A percentile compares a stretch with the other conserved stretches of the same genome.
Evolutionary conservation across 92 coral and sea anemone species (phyloP).

Genomic region (Isaurus tuberculatus): DNA sequence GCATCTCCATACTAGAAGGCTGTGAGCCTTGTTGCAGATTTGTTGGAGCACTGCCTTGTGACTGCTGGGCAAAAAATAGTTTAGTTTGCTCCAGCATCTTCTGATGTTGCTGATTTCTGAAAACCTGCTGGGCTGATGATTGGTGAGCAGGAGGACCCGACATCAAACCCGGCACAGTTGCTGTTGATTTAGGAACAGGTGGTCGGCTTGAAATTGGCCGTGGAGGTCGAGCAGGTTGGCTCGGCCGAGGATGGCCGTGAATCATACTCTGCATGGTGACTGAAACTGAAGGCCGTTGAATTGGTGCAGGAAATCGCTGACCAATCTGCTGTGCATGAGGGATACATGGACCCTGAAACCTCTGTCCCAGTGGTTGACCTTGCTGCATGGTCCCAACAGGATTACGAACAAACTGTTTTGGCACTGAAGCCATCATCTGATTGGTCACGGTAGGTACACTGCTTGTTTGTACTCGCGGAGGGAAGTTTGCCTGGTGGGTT

Average conservation of each 20-base stretch:
- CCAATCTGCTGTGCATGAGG: conserved; percentile 58
- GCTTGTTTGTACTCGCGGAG: conserved; percentile 68
- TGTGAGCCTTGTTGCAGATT: conserved; percentile 20
- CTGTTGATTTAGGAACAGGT: conserved; percentile 66
- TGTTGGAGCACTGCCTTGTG: conserved; percentile 40
- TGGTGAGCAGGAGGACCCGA: conserved; percentile 58
- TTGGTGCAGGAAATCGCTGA: conserved; percentile 94
- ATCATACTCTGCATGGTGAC: conserved; percentile 61
- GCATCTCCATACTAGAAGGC: conserved; percentile 22
- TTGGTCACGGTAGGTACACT: conserved; percentile 69
- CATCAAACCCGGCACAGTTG: conserved; percentile 57
- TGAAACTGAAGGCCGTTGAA: conserved; percentile 87
- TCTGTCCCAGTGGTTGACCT: conserved; percentile 55
- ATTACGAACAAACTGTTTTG: conserved; percentile 76
- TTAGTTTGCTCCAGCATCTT: conserved; percentile 90
- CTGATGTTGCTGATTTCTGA: conserved; percentile 86
- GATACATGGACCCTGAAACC: conserved; percentile 46
- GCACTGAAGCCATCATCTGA: conserved; percentile 77
- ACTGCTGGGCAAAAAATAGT: conserved; percentile 75
- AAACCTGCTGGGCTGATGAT: conserved; percentile 61
- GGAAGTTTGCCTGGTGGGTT: conserved; percentile 74
- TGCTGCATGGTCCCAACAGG: conserved; percentile 77
- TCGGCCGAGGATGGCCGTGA: conserved; percentile 80
- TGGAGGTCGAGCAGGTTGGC: conserved; percentile 77
- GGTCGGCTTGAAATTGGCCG: conserved; percentile 68